Percentiles rank a stretch among this genome's conserved stretches.
phyloP scores from a whole-genome alignment of 2,888 invertebrate genomes.

The Brachynemurus nebulosus region DNA sequence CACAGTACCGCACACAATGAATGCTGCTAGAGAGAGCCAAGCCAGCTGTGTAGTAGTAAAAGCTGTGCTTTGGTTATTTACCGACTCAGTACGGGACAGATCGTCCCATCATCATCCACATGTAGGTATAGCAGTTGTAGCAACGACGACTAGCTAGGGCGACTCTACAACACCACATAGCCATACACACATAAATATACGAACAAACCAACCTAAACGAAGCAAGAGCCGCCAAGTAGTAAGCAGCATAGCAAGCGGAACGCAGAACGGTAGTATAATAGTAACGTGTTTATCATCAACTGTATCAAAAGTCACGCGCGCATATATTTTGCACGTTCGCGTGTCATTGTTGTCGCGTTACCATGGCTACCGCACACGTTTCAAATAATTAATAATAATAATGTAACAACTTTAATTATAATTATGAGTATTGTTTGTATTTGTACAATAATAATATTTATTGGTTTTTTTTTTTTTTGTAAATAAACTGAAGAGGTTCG shows the following conservation, averaged over 20 bases:
- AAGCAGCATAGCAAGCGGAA: too few species aligned
- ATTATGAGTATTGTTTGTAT: too few species aligned
- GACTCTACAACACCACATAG: neutral
- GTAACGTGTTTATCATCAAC: neutral
- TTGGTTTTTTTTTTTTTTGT: too few species aligned
- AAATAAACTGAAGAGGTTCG: too few species aligned
- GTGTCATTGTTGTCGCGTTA: conserved; percentile 1
- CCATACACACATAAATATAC: neutral
- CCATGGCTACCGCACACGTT: neutral
- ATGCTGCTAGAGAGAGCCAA: too few species aligned
- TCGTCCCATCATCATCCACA: conserved; percentile 3
- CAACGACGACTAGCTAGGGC: neutral
- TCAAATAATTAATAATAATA: too few species aligned
- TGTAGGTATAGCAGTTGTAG: neutral
- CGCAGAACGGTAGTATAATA: too few species aligned
- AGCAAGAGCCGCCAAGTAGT: too few species aligned
- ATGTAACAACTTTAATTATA: too few species aligned
- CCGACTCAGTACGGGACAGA: conserved; percentile 6
- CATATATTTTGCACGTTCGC: neutral
- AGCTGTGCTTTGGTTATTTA: conserved; percentile 7
- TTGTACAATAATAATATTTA: too few species aligned
- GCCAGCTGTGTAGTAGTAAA: too few species aligned
- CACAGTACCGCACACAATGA: too few species aligned
- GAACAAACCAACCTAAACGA: neutral
- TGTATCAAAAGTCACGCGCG: neutral